Evolutionary conservation across 2,113 vertebrate species (phyloP).

Genomic region (Megalops atlanticus): DNA sequence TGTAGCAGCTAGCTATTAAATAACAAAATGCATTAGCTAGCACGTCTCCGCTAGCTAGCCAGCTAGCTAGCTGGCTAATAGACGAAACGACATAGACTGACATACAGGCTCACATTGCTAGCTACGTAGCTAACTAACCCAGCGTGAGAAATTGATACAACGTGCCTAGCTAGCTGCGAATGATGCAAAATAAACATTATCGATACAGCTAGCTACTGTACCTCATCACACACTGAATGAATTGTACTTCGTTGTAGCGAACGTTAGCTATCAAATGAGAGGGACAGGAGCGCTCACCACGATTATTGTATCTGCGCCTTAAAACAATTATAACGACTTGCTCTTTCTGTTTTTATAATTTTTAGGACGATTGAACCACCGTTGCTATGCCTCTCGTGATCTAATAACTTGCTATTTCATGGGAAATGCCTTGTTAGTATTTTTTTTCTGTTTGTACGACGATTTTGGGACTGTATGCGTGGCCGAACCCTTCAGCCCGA

Average conservation of each 20-base stretch:
- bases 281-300: background rate
- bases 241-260: too few species aligned
- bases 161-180: slow-evolving; percentile 51
- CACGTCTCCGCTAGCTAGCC: background rate
- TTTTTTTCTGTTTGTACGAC: slow-evolving; percentile 16
- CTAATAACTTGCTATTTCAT: slow-evolving; percentile 20
- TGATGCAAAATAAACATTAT: slow-evolving; percentile 44
- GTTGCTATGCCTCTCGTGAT: background rate
- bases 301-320: slow-evolving; percentile 8
- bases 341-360: background rate
- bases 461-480: slow-evolving; percentile 12
- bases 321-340: slow-evolving; percentile 2
- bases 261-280: slow-evolving; percentile 41
- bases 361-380: slow-evolving; percentile 19
- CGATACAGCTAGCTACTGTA: slow-evolving; percentile 62
- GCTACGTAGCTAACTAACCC: slow-evolving; percentile 37
- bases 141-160: slow-evolving; percentile 52
- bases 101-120: slow-evolving; percentile 59
- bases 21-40: background rate
- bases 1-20: slow-evolving; percentile 30
- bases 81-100: background rate
- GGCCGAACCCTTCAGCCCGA: slow-evolving; percentile 6
- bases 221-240: slow-evolving; percentile 55
- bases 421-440: background rate
- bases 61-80: background rate